These are phyloP conservation scores for Nyctalus aviator DNA, from an alignment of 2,797 vertebrate species.

Conservation along the genomic window DNA sequence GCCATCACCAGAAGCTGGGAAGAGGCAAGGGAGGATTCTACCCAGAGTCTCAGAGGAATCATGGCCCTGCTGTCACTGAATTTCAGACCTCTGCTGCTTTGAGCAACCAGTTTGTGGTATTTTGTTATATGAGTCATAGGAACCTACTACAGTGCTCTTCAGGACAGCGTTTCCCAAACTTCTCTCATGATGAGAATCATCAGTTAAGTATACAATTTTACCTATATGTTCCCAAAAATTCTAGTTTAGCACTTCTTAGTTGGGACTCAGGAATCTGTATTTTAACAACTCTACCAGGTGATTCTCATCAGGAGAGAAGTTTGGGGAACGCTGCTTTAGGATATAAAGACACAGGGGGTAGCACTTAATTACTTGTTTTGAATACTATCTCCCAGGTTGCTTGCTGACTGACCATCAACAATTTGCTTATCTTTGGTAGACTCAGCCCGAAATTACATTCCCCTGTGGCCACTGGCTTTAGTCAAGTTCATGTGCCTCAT, in stretches of 20 bases:
- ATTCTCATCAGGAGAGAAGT: too few species aligned
- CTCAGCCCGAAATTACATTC: neutral
- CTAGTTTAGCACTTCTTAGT: too few species aligned
- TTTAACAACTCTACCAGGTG: too few species aligned
- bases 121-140: neutral
- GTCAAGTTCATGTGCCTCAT: neutral
- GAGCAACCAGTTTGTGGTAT: neutral
- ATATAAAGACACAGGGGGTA: neutral
- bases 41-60: neutral
- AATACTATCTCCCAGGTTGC: neutral
- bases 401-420: neutral
- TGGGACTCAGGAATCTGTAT: too few species aligned
- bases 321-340: neutral
- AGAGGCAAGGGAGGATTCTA: neutral
- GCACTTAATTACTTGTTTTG: neutral
- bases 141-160: neutral
- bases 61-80: neutral
- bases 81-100: neutral
- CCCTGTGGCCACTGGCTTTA: neutral
- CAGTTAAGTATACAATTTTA: too few species aligned
- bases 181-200: too few species aligned
- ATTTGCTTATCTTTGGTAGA: neutral
- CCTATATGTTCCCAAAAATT: too few species aligned
- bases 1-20: neutral
- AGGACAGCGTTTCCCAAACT: too few species aligned